Evolutionary conservation across 2,113 vertebrate genomes (phyloP).

Genomic region (Abramis brama): DNA sequence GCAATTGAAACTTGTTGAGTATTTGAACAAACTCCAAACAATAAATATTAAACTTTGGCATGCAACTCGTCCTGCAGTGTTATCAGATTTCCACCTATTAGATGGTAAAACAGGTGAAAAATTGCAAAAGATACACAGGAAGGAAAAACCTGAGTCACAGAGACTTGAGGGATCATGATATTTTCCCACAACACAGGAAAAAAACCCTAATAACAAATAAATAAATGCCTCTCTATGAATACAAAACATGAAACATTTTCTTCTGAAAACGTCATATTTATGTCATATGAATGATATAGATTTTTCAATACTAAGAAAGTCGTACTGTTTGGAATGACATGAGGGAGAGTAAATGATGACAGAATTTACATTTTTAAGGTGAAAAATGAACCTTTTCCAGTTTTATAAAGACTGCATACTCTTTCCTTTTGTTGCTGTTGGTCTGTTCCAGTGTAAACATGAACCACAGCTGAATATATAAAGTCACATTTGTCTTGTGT

Average conservation of each 20-base stretch:
- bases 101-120: background rate
- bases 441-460: background rate
- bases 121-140: background rate
- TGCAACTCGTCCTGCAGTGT: background rate
- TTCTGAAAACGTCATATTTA: background rate
- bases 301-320: background rate
- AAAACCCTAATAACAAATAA: background rate
- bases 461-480: background rate
- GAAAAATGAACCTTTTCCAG: background rate
- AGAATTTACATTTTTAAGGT: background rate
- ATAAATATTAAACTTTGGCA: background rate
- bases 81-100: no score
- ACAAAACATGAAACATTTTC: background rate
- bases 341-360: background rate
- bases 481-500: conserved; percentile 17
- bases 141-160: background rate
- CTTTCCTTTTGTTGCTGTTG: background rate
- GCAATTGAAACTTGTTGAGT: background rate
- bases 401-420: background rate
- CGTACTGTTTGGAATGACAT: background rate
- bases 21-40: background rate
- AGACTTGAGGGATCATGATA: no score
- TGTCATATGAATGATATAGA: no score
- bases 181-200: no score
- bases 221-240: background rate